Base-by-base conservation (phyloP, 2,797 vertebrate genomes). In the Sarcoramphus papa region DNA sequence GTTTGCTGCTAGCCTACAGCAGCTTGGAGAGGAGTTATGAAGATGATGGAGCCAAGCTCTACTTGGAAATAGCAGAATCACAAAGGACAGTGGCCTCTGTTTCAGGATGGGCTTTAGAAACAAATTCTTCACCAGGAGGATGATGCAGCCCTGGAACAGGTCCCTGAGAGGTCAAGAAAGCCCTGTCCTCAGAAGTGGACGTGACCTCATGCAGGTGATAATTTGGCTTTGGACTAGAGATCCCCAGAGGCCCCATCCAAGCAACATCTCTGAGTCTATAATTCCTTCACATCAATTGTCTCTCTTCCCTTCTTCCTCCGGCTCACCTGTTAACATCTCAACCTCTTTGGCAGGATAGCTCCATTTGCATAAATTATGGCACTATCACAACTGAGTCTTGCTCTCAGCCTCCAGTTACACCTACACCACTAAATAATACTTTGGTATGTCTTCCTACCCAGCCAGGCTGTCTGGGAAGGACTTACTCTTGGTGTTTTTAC, bases 381-480 rank as follows among this genome's bases (percentile, higher is more conserved):
- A 3, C 15, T 27, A 15, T 80, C 69, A 33, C 16, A 4, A 7
- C n/a, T 0, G 1, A 54, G 10, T 3, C 65, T 47, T 57, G 37
- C 28, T 74, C 81, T 81, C 86, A 56, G 18, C 78, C 72, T 75
- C 75, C 64, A 45, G 48, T 63, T 83, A 8, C 53, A 78, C 77
- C 69, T 75, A 35, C 9, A 4, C 31, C 50, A 7, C 76, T 7
- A 33, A 63, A 53, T 2, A 43, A 14, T 16, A 22, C 7, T 43
- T 60, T 33, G 75, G 57, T 43, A 8, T 2, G 27, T 47, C 80
- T 85, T 75, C 82, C 60, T 69, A 2, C 0, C 1, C 78, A 95
- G 92, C 83, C 96, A 85, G 90, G 48, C 90, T 89, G 92, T 90
- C 91, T 93, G 85, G 90, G 63, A 85, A 92, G 72, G 62, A 15